A percentile compares a stretch with the other conserved stretches of the same genome.
phyloP scores from a whole-genome alignment of 1,140 invertebrate species.

The Drosophila seguyi region DNA sequence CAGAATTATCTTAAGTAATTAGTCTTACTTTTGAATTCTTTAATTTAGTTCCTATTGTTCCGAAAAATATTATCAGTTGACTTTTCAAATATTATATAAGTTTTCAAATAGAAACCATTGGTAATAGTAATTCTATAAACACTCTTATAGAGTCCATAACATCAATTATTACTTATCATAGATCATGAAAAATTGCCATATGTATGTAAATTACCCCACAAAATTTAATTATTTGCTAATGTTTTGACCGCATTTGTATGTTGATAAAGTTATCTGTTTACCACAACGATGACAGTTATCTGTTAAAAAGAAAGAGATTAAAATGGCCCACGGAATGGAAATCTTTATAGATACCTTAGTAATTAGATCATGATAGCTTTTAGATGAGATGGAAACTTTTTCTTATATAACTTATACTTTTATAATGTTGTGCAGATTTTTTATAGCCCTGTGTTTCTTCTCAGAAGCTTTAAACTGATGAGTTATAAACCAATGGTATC shows the following conservation, averaged over 20 bases:
- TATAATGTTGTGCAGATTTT: neutral
- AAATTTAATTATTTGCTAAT: too few species aligned
- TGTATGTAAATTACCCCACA: too few species aligned
- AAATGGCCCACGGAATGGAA: constrained; percentile 21
- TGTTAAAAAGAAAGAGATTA: constrained; percentile 40
- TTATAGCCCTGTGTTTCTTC: neutral
- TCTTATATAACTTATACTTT: too few species aligned
- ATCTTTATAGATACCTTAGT: neutral
- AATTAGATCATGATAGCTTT: constrained; percentile 9
- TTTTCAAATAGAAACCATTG: neutral
- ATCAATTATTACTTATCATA: neutral
- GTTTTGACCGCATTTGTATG: neutral
- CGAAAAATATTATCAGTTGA: neutral
- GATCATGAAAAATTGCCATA: too few species aligned
- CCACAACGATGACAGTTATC: constrained; percentile 53
- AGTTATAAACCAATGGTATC: neutral
- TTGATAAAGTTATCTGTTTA: constrained; percentile 46
- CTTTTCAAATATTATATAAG: neutral
- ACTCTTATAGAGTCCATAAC: too few species aligned
- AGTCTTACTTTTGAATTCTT: neutral
- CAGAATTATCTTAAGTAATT: too few species aligned
- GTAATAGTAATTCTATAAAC: too few species aligned
- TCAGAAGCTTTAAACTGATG: neutral
- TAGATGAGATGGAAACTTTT: neutral
- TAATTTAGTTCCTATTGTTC: neutral